Percentiles rank a stretch among this genome's conserved stretches.
Evolutionary conservation across 2,797 vertebrate genomes (phyloP).

Genomic region (Sebastes alutus): DNA sequence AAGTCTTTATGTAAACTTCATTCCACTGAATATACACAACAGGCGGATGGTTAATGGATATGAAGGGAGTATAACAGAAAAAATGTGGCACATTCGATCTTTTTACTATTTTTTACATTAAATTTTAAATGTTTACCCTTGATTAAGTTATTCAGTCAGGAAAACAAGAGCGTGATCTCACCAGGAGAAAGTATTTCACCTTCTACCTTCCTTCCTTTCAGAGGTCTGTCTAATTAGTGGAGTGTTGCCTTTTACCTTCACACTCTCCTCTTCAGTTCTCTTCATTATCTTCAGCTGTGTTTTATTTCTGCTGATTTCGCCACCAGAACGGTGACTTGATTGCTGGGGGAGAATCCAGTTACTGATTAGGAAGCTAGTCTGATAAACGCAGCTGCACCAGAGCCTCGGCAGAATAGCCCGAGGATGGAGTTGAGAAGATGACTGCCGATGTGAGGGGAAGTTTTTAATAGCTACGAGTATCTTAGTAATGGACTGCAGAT

Average conservation of each 20-base stretch:
- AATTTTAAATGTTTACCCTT: neutral
- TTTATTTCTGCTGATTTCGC: constrained; percentile 36
- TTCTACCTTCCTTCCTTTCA: neutral
- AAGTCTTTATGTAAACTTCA: neutral
- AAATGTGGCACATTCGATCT: neutral
- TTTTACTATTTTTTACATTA: neutral
- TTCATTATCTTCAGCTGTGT: constrained; percentile 19
- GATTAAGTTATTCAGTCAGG: neutral
- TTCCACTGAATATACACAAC: neutral
- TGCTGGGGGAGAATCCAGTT: constrained; percentile 20
- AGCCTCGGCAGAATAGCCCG: constrained; percentile 20
- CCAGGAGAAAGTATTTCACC: neutral
- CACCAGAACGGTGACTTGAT: constrained; percentile 37
- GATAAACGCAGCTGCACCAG: constrained; percentile 39
- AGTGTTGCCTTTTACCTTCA: neutral
- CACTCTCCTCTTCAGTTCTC: neutral
- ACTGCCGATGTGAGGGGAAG: constrained; percentile 12
- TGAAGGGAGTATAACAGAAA: neutral
- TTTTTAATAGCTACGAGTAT: constrained; percentile 36
- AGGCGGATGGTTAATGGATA: neutral
- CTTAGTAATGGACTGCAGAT: constrained; percentile 49
- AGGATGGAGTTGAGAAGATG: constrained; percentile 36
- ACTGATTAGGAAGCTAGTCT: constrained; percentile 40
- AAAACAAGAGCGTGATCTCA: neutral
- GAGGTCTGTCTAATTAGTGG: neutral